These are phyloP conservation scores for Proctacanthus coquilletti DNA, from an alignment of 1,140 invertebrate species.

Conservation along the genomic window DNA sequence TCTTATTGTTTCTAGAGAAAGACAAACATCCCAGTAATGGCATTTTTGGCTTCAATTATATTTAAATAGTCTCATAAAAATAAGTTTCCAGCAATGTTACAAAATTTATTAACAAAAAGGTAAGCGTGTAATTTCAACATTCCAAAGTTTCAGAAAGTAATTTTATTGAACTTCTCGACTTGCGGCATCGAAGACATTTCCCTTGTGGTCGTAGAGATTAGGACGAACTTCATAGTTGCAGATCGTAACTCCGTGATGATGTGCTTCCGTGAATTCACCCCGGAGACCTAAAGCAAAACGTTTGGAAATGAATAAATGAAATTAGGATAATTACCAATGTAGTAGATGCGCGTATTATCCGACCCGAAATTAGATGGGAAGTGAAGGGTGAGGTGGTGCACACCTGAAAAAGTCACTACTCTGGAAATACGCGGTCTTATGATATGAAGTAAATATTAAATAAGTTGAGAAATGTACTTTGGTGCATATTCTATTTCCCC, in stretches of 20 bases:
- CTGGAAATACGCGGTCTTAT: slow-evolving; percentile 36
- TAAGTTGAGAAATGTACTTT: slow-evolving; percentile 49
- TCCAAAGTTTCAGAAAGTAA: too few species aligned
- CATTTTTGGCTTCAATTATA: too few species aligned
- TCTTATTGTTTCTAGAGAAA: too few species aligned
- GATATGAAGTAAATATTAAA: slow-evolving; percentile 7
- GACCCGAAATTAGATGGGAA: slow-evolving; percentile 77
- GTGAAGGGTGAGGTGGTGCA: slow-evolving; percentile 74
- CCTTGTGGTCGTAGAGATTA: slow-evolving; percentile 71
- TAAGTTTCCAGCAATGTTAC: too few species aligned
- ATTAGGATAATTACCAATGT: slow-evolving; percentile 49
- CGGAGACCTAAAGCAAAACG: slow-evolving; percentile 41
- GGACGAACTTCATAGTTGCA: slow-evolving; percentile 77
- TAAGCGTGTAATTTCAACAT: too few species aligned
- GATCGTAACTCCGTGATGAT: slow-evolving; percentile 76
- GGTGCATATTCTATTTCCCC: slow-evolving; percentile 76
- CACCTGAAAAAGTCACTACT: slow-evolving; percentile 77
- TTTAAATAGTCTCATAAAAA: too few species aligned
- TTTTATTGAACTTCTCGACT: slow-evolving; percentile 39
- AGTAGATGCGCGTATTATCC: slow-evolving; percentile 74
- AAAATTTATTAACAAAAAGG: too few species aligned
- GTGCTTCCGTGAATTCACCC: slow-evolving; percentile 75
- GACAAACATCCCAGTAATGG: too few species aligned
- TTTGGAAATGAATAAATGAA: not conserved
- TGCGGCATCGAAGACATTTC: slow-evolving; percentile 45